A percentile compares a stretch with the other conserved stretches of the same genome.
These are phyloP conservation scores for Agapetus fuscipes DNA, from an alignment of 2,888 invertebrate species.

Conservation along the genomic window DNA sequence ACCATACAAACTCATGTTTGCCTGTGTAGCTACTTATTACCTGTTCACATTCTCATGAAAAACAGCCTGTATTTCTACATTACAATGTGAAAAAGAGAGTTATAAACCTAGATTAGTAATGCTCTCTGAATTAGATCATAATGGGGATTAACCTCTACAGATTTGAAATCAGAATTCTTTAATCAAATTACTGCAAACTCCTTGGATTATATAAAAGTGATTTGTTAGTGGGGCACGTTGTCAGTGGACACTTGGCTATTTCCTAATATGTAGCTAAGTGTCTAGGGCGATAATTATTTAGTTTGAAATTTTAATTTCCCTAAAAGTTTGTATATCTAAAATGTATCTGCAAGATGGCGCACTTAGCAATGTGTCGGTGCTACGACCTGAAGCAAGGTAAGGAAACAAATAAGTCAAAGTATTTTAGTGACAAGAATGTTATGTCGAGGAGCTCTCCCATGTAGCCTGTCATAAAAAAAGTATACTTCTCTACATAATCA, in stretches of 20 bases:
- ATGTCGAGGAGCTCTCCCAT: too few relatives aligned
- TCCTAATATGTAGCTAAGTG: constrained; percentile 16
- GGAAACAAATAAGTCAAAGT: too few relatives aligned
- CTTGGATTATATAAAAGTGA: neutral
- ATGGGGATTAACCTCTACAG: too few relatives aligned
- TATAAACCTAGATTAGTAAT: too few relatives aligned
- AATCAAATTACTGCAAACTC: neutral
- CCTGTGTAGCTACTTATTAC: neutral
- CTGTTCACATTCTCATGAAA: neutral
- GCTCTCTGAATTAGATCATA: too few relatives aligned
- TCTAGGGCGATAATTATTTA: constrained; percentile 13
- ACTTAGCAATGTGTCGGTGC: constrained; percentile 11
- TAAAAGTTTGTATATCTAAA: neutral
- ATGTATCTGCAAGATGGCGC: constrained; percentile 15
- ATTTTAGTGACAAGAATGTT: too few relatives aligned
- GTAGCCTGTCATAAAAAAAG: too few relatives aligned
- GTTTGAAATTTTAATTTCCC: neutral
- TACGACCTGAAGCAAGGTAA: constrained; percentile 18
- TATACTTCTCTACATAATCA: too few relatives aligned
- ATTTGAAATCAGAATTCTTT: too few relatives aligned
- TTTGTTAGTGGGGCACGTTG: neutral
- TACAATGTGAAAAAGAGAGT: neutral
- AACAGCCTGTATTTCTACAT: neutral
- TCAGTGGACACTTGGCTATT: constrained; percentile 20
- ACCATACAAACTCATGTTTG: constrained; percentile 5